Base-by-base conservation (phyloP, 2,113 vertebrate genomes). In the Ictidomys tridecemlineatus region DNA sequence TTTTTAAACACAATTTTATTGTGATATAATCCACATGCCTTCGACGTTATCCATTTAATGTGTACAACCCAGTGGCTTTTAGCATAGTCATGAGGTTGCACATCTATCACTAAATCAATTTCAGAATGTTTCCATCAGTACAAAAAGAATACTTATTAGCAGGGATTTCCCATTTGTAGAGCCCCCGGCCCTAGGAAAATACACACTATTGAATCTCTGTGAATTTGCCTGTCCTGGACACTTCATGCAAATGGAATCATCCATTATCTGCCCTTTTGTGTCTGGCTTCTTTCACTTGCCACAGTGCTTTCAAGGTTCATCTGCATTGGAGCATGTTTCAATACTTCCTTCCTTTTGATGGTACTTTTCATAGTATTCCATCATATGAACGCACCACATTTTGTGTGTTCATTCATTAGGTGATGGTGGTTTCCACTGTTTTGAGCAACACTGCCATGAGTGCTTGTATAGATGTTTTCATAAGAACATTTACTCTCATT, bases 261-360 rank as follows among this genome's bases (percentile, higher is more conserved):
- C 65, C 20, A 74, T 18, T 30, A 79, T 56, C 45, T 74, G 32
- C 70, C 73, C 32, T 79, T 80, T 72, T 32, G 20, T 51, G 26
- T 74, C 73, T 39, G 20, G 1, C 24, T 89, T 74, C 73, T 82
- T 88, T 65, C 24, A 73, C 42, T 22, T 7, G 12, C 4, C 53
- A 10, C 18, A 30, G 56, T 28, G 28, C n/a, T 63, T 67, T 74
- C 39, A 17, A n/a, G 16, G 3, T 72, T 53, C 24, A 26, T 34
- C 28, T 58, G 8, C 5, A 2, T 28, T 5, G 22, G 42, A 39
- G 28, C 9, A 12, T 4, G 0, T 32, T 1, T 80, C 10, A 7
- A 0, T 32, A 26, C 4, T 78, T 67, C 14, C 4, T 37, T 79
- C 70, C 72, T 84, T 84, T 73, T 61, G 17, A 72, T 53, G n/a